These are phyloP conservation scores for Ibidorhyncha struthersii DNA, from an alignment of 2,113 vertebrate species.

Conservation along the genomic window DNA sequence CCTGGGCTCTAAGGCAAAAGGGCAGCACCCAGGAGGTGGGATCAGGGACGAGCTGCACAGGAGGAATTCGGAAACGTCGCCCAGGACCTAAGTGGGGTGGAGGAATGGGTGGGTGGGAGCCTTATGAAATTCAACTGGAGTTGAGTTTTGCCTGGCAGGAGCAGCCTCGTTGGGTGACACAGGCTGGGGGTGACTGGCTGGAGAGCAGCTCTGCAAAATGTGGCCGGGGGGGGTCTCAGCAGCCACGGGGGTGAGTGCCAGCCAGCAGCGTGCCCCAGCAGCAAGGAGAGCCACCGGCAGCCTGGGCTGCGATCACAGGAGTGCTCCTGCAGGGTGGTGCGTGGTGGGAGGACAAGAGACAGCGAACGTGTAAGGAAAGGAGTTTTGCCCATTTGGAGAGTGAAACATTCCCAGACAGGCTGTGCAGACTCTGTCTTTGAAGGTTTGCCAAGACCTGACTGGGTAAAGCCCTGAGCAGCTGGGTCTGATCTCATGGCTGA, in stretches of 20 bases:
- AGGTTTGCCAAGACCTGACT: not conserved
- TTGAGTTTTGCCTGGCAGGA: not conserved
- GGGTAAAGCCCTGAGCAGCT: not conserved
- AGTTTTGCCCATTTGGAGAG: not conserved
- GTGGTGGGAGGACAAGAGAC: not conserved
- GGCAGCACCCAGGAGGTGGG: not conserved
- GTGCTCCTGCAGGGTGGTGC: not conserved
- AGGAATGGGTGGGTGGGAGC: not conserved
- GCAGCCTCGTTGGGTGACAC: not conserved
- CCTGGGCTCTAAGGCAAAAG: not conserved
- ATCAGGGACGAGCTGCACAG: not conserved
- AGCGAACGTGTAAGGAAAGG: not conserved
- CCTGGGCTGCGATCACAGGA: not conserved
- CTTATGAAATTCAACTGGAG: not conserved
- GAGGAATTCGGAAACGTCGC: not conserved
- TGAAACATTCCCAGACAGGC: not conserved
- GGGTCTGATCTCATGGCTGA: not conserved
- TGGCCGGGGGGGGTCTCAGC: not conserved
- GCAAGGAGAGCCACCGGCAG: not conserved
- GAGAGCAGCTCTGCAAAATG: not conserved
- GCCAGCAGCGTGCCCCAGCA: not conserved
- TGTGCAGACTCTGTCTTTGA: not conserved
- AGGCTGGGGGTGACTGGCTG: not conserved
- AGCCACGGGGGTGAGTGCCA: not conserved
- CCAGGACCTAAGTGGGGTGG: not conserved